Base-by-base conservation (phyloP, 37 sponge, comb jelly and placozoan species). In the Lycopodina hypogea region DNA sequence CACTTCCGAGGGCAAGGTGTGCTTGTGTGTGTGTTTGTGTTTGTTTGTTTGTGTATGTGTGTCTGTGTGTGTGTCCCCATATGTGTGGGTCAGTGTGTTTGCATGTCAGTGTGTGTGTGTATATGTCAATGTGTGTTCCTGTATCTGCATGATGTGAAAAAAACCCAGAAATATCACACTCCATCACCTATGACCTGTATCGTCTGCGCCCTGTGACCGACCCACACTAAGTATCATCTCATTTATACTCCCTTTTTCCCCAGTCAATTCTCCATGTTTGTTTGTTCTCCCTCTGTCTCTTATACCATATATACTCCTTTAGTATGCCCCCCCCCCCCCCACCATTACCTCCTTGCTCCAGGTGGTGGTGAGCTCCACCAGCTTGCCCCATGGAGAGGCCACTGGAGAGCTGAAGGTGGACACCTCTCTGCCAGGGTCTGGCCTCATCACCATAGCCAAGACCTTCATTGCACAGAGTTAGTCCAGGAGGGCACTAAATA, bases 1-100 rank as follows among this genome's bases (percentile, higher is more conserved):
- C 51, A 64, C 80, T 67, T 78, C 56, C 21, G 77, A 69, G 21
- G 75, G 87, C 35, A 80, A 81, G 75, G 90, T 89, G 23, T 4
- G 73, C 63, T 0, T n/a, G n/a, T n/a, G n/a, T n/a, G n/a, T n/a
- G n/a, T n/a, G n/a, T n/a, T n/a, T n/a, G n/a, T n/a, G n/a, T n/a
- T n/a, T n/a, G n/a, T n/a, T n/a, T n/a, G n/a, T n/a, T n/a, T n/a
- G n/a, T n/a, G n/a, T n/a, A n/a, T n/a, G n/a, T n/a, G n/a, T n/a
- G n/a, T n/a, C n/a, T n/a, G n/a, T n/a, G n/a, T 19, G 51, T 6
- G 2, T 68, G 19, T 33, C 23, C 12, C 18, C 55, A 26, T 28
- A 0, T 32, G 33, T 0, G 22, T 19, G 18, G 39, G 0, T 22
- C 1, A 39, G 38, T 62, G 8, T 11, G 40, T 34, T 15, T 76